Conservation (phyloP, 2,113 vertebrate genomes). For the Mormoops blainvillei region DNA sequence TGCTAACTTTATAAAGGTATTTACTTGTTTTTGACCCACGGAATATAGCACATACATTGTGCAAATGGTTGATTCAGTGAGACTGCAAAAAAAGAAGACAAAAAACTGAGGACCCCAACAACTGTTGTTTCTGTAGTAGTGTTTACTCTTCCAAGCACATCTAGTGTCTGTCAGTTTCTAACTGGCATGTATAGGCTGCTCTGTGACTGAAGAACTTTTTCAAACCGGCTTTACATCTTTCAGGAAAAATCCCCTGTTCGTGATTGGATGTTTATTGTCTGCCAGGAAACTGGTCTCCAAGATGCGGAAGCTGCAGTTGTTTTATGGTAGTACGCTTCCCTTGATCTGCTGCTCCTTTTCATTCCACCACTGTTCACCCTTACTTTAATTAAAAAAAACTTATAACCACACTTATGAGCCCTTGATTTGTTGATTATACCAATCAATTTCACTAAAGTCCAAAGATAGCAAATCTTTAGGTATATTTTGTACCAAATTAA, state of each 20-base stretch:
- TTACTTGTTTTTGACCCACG: conserved; percentile 80
- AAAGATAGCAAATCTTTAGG: conserved; percentile 79
- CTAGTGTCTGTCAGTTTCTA: conserved; percentile 62
- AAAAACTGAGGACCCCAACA: conserved; percentile 76
- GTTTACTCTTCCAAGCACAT: conserved; percentile 69
- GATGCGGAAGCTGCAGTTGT: conserved; percentile 31
- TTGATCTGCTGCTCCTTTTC: conserved; percentile 74
- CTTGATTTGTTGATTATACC: conserved; percentile 71
- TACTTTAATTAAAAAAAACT: conserved; percentile 72
- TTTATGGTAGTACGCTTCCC: conserved; percentile 61
- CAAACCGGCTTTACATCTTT: conserved; percentile 78
- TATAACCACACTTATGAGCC: conserved; percentile 78
- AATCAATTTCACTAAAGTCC: conserved; percentile 77
- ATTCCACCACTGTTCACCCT: conserved; percentile 68
- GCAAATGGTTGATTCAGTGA: conserved; percentile 51
- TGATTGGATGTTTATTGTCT: conserved; percentile 60
- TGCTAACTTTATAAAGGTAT: conserved; percentile 73
- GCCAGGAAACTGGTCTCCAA: conserved; percentile 64
- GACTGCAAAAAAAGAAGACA: background rate
- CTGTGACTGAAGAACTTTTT: conserved; percentile 71
- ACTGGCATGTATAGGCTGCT: conserved; percentile 73
- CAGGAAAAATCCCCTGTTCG: conserved; percentile 69
- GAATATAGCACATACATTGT: conserved; percentile 62
- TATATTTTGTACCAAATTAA: conserved; percentile 77
- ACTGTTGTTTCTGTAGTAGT: conserved; percentile 78